Conservation (phyloP, 2,113 vertebrate genomes). For the Eublepharis macularius region DNA sequence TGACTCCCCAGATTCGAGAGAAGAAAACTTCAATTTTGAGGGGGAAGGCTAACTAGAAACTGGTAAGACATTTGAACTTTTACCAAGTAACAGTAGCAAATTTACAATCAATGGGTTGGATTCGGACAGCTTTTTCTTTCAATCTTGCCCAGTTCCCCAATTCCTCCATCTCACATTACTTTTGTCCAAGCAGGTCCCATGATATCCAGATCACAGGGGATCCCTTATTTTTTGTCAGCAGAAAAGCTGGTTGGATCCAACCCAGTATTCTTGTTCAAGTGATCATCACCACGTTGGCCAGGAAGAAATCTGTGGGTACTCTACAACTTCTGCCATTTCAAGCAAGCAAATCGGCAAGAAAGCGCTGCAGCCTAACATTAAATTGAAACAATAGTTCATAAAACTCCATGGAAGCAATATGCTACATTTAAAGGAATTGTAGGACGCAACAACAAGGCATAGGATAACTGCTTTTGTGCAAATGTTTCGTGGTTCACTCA, state of each 20-base stretch:
- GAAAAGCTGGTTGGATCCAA: too few species aligned
- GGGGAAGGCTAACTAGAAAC: constrained; percentile 2
- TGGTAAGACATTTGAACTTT: constrained; percentile 14
- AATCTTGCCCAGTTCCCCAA: too few species aligned
- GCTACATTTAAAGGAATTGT: neutral
- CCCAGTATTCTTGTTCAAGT: neutral
- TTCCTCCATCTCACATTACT: too few species aligned
- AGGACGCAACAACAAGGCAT: constrained; percentile 7
- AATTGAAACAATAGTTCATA: constrained; percentile 24
- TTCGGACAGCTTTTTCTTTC: too few species aligned
- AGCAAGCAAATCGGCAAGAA: constrained; percentile 38
- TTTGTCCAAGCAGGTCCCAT: too few species aligned
- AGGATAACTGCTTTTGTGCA: neutral
- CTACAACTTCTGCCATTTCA: constrained; percentile 7
- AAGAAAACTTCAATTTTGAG: neutral
- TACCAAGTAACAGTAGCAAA: constrained; percentile 12
- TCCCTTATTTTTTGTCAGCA: too few species aligned
- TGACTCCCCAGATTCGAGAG: neutral
- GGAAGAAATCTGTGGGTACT: neutral
- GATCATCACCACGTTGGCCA: constrained; percentile 4
- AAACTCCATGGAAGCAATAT: neutral
- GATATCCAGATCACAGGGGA: too few species aligned
- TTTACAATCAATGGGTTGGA: constrained; percentile 38
- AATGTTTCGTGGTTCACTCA: neutral
- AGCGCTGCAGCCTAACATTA: constrained; percentile 5